Evolutionary conservation across 2,797 vertebrate species (phyloP).

Genomic region (Hoplostethus mediterraneus): DNA sequence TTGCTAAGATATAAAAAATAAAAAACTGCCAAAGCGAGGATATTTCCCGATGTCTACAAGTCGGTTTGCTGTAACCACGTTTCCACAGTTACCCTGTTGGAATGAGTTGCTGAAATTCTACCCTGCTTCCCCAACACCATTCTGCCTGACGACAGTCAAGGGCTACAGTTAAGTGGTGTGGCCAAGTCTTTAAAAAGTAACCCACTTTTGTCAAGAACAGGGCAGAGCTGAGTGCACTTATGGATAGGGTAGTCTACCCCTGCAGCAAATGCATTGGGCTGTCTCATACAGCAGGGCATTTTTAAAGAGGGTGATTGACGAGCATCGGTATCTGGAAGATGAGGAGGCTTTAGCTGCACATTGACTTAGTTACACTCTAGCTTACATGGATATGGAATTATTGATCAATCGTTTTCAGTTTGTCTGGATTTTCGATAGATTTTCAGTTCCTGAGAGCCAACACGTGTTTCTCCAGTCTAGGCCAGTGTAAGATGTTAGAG

Average conservation of each 20-base stretch:
- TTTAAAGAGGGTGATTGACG: background rate
- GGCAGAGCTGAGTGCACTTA: constrained; percentile 20
- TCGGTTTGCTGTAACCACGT: constrained; percentile 57
- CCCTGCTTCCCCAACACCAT: constrained; percentile 40
- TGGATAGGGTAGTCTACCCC: constrained; percentile 31
- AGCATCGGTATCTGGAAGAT: background rate
- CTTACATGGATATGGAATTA: background rate
- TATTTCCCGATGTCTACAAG: constrained; percentile 55
- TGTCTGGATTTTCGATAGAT: background rate
- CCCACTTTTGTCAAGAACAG: constrained; percentile 52
- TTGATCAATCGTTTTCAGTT: background rate
- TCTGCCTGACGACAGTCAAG: constrained; percentile 56
- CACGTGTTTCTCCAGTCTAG: background rate
- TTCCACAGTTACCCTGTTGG: constrained; percentile 63
- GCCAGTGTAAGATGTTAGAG: background rate
- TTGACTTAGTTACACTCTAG: background rate
- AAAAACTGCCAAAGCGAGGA: constrained; percentile 47
- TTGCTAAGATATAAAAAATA: constrained; percentile 50
- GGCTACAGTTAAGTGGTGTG: constrained; percentile 52
- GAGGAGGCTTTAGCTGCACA: background rate
- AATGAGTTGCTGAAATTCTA: constrained; percentile 52
- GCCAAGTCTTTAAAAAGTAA: constrained; percentile 67
- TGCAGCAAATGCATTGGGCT: constrained; percentile 23
- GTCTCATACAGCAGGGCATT: constrained; percentile 20
- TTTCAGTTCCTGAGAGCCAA: background rate